A percentile compares a stretch with the other conserved stretches of the same genome.
phyloP scores from a whole-genome alignment of 2,797 vertebrate genomes.

The Gobio occitaniae region DNA sequence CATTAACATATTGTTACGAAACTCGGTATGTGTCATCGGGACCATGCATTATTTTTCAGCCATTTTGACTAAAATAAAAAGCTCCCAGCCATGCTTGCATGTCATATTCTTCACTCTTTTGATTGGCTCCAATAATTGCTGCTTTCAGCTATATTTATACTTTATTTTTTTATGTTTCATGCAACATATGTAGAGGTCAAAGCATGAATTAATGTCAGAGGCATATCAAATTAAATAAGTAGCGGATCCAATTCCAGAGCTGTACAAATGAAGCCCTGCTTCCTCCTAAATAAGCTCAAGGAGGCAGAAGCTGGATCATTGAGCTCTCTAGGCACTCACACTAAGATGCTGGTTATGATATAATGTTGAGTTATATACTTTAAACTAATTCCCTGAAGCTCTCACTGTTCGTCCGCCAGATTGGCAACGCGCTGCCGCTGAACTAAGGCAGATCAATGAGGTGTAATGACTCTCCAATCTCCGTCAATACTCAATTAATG shows the following conservation, averaged over 20 bases:
- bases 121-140: no score
- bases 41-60: no score
- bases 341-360: conserved; percentile 33
- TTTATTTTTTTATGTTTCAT: not conserved
- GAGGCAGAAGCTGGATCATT: conserved; percentile 11
- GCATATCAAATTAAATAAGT: not conserved
- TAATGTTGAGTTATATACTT: conserved; percentile 41
- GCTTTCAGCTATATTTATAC: no score
- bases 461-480: conserved; percentile 63
- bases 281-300: conserved; percentile 8
- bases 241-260: not conserved
- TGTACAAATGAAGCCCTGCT: conserved; percentile 2
- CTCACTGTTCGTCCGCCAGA: conserved; percentile 49
- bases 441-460: conserved; percentile 62
- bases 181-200: not conserved
- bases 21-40: no score
- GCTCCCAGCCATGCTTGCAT: no score
- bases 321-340: conserved; percentile 15
- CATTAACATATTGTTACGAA: no score
- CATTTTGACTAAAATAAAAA: no score
- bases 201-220: not conserved
- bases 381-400: conserved; percentile 42
- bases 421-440: conserved; percentile 51
- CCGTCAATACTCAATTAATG: conserved; percentile 65
- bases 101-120: no score